Base-by-base conservation (phyloP, 2,888 invertebrate genomes). In the Luperina testacea region DNA sequence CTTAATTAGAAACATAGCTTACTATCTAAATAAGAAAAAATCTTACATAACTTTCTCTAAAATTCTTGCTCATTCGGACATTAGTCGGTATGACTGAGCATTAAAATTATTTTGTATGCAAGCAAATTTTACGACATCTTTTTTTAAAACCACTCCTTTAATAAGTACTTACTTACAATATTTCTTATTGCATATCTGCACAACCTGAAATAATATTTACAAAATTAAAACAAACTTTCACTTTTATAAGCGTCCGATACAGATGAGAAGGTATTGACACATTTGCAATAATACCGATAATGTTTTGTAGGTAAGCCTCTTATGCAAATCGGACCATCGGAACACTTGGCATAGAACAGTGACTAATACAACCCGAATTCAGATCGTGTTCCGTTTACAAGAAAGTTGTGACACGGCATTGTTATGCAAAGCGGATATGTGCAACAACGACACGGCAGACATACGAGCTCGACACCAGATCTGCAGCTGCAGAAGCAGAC, bases 361-460 rank as follows among this genome's bases (percentile, higher is more conserved):
- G 95, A 95, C 93, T 93, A 95, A 95, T 90, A 82, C 87, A 93
- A 92, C 92, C 93, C 90, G 88, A 94, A 95, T 94, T 91, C 88
- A 83, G 85, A 84, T 82, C 87, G 87, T 92, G 93, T 94, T 94
- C 93, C 92, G 93, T 93, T 93, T 92, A 87, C 90, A 92, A 90
- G 93, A 92, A 92, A 93, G 93, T 91, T 90, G 91, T 90, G 93
- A 91, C 92, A 92, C 90, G 83, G 90, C 91, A 93, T 94, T 94
- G 93, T 96, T 95, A 95, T 95, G 95, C 95, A 95, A 95, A 94
- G 90, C 94, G 93, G 94, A 94, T 94, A 91, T 88, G 75, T 75
- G 64, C 38, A 63, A 72, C 84, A 38, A 13, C 64, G 51, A 68
- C 57, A 53, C 45, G 53, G 67, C 64, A 76, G 65, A 32, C 61